These are phyloP conservation scores for Clivina fossor DNA, from an alignment of 2,888 invertebrate genomes.

Conservation along the genomic window DNA sequence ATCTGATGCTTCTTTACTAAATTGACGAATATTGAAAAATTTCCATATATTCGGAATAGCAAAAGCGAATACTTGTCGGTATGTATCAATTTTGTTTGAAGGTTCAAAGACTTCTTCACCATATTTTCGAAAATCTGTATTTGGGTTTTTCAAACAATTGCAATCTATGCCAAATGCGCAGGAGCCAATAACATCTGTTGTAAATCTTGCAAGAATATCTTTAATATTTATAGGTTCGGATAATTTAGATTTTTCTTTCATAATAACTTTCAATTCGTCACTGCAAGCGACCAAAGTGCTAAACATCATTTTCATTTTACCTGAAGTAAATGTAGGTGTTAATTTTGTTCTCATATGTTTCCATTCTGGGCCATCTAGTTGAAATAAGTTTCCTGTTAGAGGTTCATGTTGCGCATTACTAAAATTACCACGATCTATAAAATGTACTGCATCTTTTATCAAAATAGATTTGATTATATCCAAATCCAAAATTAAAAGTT, in stretches of 20 bases:
- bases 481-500: not conserved
- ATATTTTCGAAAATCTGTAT: not conserved
- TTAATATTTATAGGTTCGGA: conserved; percentile 2
- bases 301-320: not conserved
- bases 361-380: not conserved
- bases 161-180: conserved; percentile 4
- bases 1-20: not conserved
- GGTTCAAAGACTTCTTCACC: not conserved
- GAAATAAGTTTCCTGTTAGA: not conserved
- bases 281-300: not conserved
- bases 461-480: not conserved
- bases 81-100: not conserved
- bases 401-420: not conserved
- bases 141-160: not conserved
- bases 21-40: not conserved
- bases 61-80: no score
- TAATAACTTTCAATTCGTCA: not conserved
- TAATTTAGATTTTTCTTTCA: not conserved
- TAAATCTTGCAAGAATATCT: not conserved
- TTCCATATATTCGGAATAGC: not conserved
- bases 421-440: not conserved
- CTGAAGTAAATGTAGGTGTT: not conserved
- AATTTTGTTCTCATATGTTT: not conserved
- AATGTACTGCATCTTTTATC: not conserved
- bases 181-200: conserved; percentile 2